phyloP scores from a whole-genome alignment of 2,113 vertebrate genomes.

The Chlorocebus sabaeus region DNA sequence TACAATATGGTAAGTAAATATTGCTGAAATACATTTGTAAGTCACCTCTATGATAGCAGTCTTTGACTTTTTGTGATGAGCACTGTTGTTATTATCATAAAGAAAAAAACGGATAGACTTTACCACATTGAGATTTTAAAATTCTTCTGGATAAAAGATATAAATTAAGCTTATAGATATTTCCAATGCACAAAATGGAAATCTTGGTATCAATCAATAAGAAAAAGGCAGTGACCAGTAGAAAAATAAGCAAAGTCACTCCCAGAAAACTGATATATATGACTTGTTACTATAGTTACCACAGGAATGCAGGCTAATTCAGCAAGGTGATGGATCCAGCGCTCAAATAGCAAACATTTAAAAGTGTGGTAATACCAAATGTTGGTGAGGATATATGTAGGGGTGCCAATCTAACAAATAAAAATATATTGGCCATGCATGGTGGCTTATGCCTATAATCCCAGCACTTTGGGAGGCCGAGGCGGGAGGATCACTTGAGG shows the following conservation, averaged over 20 bases:
- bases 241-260: background rate
- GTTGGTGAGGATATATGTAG: background rate
- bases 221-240: background rate
- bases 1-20: background rate
- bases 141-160: background rate
- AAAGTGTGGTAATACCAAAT: background rate
- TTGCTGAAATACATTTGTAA: background rate
- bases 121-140: background rate
- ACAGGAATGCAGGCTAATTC: background rate
- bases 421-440: background rate
- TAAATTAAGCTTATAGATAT: background rate
- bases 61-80: background rate
- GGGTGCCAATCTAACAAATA: too few species aligned
- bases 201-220: background rate
- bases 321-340: too few species aligned
- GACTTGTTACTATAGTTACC: accelerated
- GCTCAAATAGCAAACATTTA: background rate
- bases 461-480: too few species aligned
- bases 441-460: too few species aligned
- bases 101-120: background rate
- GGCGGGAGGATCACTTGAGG: too few species aligned
- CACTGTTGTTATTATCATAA: background rate
- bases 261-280: background rate
- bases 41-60: background rate
- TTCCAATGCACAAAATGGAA: background rate